phyloP scores from a whole-genome alignment of 2,888 invertebrate species.

The Horisme vitalbata region DNA sequence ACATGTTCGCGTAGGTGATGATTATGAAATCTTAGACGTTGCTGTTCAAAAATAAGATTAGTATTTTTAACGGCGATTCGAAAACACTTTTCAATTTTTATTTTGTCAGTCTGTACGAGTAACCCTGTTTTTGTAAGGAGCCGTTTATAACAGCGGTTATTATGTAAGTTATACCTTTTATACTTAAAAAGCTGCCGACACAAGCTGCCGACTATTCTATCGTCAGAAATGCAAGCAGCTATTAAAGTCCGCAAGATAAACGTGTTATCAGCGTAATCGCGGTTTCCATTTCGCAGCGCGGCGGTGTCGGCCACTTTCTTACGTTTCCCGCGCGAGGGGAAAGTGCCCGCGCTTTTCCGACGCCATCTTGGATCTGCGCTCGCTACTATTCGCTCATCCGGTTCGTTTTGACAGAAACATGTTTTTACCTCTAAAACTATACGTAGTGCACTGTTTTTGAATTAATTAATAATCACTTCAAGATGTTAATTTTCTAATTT shows the following conservation, averaged over 20 bases:
- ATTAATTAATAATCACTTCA: too few species aligned
- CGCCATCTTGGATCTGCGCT: constrained; percentile 68
- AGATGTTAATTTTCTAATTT: too few species aligned
- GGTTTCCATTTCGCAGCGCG: constrained; percentile 77
- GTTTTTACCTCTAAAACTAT: background rate
- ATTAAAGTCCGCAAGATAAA: constrained; percentile 56
- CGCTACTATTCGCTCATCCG: constrained; percentile 38
- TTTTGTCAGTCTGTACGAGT: background rate
- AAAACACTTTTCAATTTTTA: background rate
- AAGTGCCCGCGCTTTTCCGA: constrained; percentile 79
- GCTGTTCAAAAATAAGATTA: too few species aligned
- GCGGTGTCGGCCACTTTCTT: constrained; percentile 68
- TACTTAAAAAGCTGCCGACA: constrained; percentile 4
- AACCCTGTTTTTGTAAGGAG: too few species aligned
- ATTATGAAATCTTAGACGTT: constrained; percentile 22
- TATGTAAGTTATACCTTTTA: background rate
- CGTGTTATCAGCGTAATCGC: constrained; percentile 74
- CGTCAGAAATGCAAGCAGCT: constrained; percentile 35
- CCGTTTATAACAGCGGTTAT: too few species aligned
- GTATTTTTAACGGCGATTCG: constrained; percentile 17
- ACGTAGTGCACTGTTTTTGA: too few species aligned
- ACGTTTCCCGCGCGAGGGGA: constrained; percentile 79
- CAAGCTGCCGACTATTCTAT: constrained; percentile 5
- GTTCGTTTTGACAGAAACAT: constrained; percentile 21
- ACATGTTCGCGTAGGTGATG: constrained; percentile 20